A percentile compares a stretch with the other conserved stretches of the same genome.
Conservation (phyloP, 2,888 invertebrate genomes). For the Eristalinus sepulchralis region DNA sequence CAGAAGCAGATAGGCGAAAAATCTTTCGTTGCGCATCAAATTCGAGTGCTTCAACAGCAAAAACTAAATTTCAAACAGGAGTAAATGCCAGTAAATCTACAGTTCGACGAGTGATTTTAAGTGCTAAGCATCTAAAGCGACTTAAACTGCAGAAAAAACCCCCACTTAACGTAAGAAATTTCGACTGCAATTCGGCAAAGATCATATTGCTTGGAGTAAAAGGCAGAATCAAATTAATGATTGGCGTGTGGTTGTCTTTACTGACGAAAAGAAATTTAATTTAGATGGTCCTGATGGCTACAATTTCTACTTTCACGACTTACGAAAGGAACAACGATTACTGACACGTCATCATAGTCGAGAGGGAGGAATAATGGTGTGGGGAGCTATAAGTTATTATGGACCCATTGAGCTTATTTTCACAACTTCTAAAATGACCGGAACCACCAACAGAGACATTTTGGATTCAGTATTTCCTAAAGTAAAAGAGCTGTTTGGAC, state of each 20-base stretch:
- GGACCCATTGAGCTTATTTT: constrained; percentile 34
- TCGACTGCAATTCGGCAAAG: not conserved
- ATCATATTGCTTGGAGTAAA: not conserved
- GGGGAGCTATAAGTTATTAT: constrained; percentile 52
- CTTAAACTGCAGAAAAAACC: not conserved
- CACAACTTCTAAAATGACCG: constrained; percentile 23
- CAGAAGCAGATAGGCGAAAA: not conserved
- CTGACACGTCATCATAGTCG: not conserved
- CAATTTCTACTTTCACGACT: not conserved
- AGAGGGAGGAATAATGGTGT: constrained; percentile 17
- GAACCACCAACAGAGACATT: constrained; percentile 20
- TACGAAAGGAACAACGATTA: not conserved
- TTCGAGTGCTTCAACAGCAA: not conserved
- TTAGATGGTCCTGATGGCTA: not conserved
- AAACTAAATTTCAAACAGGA: not conserved
- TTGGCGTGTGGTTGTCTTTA: constrained; percentile 3
- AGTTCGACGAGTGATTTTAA: not conserved
- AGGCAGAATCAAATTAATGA: not conserved
- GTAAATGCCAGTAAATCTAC: constrained; percentile 4
- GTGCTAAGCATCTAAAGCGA: not conserved
- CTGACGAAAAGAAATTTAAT: not conserved
- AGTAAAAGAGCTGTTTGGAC: constrained; percentile 37
- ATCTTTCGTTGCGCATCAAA: not conserved
- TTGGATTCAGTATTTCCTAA: constrained; percentile 47
- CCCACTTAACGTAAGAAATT: not conserved